Evolutionary conservation across 2,113 vertebrate species (phyloP).

Genomic region (Pelecanus crispus): DNA sequence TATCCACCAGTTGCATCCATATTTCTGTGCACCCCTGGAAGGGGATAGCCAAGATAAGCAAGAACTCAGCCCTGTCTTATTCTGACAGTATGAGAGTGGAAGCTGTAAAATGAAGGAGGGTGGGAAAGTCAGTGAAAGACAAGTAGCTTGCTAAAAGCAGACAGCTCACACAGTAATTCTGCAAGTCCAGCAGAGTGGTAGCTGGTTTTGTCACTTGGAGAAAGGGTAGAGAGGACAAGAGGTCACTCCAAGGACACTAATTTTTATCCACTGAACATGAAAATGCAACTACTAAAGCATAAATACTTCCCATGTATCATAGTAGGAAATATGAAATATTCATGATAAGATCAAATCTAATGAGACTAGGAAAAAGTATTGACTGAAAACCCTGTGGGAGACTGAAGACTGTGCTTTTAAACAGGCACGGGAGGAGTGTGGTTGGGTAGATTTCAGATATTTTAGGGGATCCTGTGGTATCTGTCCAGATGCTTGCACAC

Average conservation of each 20-base stretch:
- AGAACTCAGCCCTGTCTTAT: not conserved
- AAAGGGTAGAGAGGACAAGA: not conserved
- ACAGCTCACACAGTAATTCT: not conserved
- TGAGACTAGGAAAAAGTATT: not conserved
- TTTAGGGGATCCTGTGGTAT: not conserved
- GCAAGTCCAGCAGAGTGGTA: not conserved
- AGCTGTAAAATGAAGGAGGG: not conserved
- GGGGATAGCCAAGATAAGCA: not conserved
- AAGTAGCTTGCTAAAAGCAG: not conserved
- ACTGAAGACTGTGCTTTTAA: not conserved
- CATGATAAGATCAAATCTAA: not conserved
- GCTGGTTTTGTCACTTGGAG: not conserved
- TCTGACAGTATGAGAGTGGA: not conserved
- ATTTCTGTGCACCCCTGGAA: not conserved
- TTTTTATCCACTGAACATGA: not conserved
- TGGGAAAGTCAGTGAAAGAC: not conserved
- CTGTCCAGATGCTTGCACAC: not conserved
- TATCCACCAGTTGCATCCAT: not conserved
- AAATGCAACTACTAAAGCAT: not conserved
- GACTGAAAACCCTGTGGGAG: not conserved
- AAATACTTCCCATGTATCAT: not conserved
- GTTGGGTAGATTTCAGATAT: not conserved
- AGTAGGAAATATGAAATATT: not conserved
- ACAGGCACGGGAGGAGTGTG: rapidly evolving
- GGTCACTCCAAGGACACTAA: not conserved